Base-by-base conservation (phyloP, 2,888 invertebrate genomes). In the Rhorus exstirpatorius region DNA sequence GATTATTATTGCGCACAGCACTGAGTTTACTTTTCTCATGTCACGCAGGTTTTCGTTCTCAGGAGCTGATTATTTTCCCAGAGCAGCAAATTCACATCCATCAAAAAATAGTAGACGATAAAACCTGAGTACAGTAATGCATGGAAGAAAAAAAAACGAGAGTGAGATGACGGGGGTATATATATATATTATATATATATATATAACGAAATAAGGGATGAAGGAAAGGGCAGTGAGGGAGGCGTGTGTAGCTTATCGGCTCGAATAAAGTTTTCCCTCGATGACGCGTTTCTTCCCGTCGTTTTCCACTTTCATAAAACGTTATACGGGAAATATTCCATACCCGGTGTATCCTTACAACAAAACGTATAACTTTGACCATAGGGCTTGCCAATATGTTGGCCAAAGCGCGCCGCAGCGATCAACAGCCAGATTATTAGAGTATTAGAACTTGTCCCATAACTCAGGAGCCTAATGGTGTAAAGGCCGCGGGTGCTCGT, bases 361-460 rank as follows among this genome's bases (percentile, higher is more conserved):
- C n/a, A n/a, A 21, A 10, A 14, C 1, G 3, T 17, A 19, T 75
- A 75, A 83, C 84, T 81, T 49, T 35, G 65, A 61, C 46, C 63
- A 61, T 75, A 60, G 49, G 31, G 61, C 35, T 68, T 76, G 14
- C 46, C 75, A 35, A 55, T 80, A 75, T 53, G 78, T 79, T 61
- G 31, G 63, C 24, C 17, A 60, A 65, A 55, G 72, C 72, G 74
- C 60, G 74, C 78, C 55, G 61, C 60, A 88, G 83, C 90, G 89
- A 92, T 92, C 91, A 88, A 87, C 90, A 90, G 89, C 88, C 87
- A 90, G 91, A 92, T 92, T 92, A 92, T 92, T 91, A 90, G 91
- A 89, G 91, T 91, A 92, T 92, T 89, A 92, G 89, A 92, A 92
- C 91, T 92, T 92, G 90, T 88, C 91, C 87, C 92, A 92, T 92